Evolutionary conservation across 2,888 invertebrate species (phyloP).

Genomic region (Tetragonula carbonaria): DNA sequence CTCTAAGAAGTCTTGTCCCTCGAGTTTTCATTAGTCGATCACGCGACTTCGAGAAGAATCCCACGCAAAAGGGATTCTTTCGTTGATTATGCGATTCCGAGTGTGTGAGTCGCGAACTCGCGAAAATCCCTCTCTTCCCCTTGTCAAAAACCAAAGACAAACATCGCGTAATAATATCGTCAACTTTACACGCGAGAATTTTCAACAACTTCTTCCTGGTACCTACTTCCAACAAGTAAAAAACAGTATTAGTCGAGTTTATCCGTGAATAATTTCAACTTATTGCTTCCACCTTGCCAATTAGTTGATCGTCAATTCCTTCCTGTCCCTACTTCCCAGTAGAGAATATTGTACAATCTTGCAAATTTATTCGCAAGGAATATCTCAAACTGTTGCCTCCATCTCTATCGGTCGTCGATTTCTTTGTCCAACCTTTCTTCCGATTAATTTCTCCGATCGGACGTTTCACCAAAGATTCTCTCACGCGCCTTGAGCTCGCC

Average conservation of each 20-base stretch:
- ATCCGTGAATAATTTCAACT: background rate
- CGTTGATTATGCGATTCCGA: background rate
- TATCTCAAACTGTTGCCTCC: background rate
- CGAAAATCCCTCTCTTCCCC: background rate
- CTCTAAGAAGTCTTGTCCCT: background rate
- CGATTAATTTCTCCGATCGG: background rate
- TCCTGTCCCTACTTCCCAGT: background rate
- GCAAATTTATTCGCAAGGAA: background rate
- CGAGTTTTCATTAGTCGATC: background rate
- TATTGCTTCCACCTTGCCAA: too few relatives aligned
- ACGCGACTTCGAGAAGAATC: background rate
- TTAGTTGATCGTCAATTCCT: background rate
- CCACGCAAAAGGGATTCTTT: background rate
- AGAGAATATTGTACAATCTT: background rate
- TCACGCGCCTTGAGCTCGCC: background rate
- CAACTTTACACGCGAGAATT: background rate
- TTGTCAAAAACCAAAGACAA: background rate
- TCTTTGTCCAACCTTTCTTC: background rate
- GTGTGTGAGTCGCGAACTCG: background rate
- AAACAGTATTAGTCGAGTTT: too few relatives aligned
- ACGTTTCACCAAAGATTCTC: background rate
- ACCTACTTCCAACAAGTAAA: too few relatives aligned
- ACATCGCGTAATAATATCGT: background rate
- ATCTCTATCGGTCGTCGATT: background rate
- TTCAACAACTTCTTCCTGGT: background rate